Percentiles rank a stretch among this genome's conserved stretches.
Evolutionary conservation across 2,888 invertebrate genomes (phyloP).

Genomic region (Melanophora roralis): DNA sequence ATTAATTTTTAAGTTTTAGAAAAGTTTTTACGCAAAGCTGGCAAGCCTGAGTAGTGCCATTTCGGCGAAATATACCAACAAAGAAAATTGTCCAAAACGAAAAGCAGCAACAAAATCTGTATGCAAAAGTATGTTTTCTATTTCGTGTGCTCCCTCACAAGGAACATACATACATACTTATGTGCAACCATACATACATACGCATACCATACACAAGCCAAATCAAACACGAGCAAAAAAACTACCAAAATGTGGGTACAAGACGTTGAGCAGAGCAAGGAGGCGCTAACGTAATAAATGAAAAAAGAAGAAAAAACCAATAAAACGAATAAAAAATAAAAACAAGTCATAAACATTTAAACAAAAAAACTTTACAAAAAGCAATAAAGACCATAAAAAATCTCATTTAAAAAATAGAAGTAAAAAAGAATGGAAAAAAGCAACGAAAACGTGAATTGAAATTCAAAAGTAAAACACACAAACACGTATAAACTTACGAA

Average conservation of each 20-base stretch:
- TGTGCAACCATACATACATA: conserved; percentile 18
- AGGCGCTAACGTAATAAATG: conserved; percentile 54
- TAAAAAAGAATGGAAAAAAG: conserved; percentile 53
- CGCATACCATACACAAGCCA: conserved; percentile 21
- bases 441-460: conserved; percentile 66
- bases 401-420: conserved; percentile 37
- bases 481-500: background rate
- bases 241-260: conserved; percentile 45
- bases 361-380: conserved; percentile 50
- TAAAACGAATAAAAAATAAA: conserved; percentile 22
- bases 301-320: conserved; percentile 34
- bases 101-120: conserved; percentile 38
- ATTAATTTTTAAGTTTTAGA: too few species aligned
- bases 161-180: background rate
- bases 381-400: conserved; percentile 66
- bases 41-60: conserved; percentile 55
- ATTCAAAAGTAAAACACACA: conserved; percentile 64
- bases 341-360: conserved; percentile 58
- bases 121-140: conserved; percentile 38
- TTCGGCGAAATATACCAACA: conserved; percentile 42
- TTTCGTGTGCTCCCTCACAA: conserved; percentile 48
- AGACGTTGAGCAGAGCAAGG: conserved; percentile 49
- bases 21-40: too few species aligned
- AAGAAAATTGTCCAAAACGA: conserved; percentile 51
- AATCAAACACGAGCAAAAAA: conserved; percentile 63